phyloP scores from a whole-genome alignment of 1,140 invertebrate genomes.

The Pseudomyrmex sp. region DNA sequence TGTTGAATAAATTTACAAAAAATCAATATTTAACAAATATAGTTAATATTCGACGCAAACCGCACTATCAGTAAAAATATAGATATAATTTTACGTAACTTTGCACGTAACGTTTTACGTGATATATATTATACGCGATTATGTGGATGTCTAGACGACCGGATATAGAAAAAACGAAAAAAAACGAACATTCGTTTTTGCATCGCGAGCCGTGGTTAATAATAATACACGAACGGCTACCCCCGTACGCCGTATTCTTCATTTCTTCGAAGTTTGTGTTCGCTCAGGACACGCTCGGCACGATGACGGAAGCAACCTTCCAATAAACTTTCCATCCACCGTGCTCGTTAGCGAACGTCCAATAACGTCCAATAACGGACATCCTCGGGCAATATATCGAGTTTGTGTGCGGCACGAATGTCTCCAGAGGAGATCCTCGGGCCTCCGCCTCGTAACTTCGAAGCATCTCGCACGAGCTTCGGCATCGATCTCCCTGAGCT shows the following conservation, averaged over 20 bases:
- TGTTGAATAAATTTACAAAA: not conserved
- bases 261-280: constrained; percentile 57
- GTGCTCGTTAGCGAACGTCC: constrained; percentile 78
- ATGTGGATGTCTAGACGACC: constrained; percentile 3
- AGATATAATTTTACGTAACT: not conserved
- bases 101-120: not conserved
- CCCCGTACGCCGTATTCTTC: constrained; percentile 12
- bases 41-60: no score
- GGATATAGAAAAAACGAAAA: not conserved
- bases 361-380: constrained; percentile 79
- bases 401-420: constrained; percentile 69
- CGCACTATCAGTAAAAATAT: no score
- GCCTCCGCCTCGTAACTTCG: constrained; percentile 61
- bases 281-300: constrained; percentile 30
- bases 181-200: constrained; percentile 9
- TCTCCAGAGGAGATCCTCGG: constrained; percentile 65
- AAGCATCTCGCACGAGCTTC: constrained; percentile 54
- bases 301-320: constrained; percentile 73
- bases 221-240: constrained; percentile 18
- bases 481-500: constrained; percentile 62
- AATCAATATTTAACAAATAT: not conserved
- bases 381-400: constrained; percentile 71
- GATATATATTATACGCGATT: not conserved
- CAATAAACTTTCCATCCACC: constrained; percentile 76
- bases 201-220: constrained; percentile 33